These are phyloP conservation scores for Solea senegalensis DNA, from an alignment of 2,113 vertebrate genomes.

Conservation along the genomic window DNA sequence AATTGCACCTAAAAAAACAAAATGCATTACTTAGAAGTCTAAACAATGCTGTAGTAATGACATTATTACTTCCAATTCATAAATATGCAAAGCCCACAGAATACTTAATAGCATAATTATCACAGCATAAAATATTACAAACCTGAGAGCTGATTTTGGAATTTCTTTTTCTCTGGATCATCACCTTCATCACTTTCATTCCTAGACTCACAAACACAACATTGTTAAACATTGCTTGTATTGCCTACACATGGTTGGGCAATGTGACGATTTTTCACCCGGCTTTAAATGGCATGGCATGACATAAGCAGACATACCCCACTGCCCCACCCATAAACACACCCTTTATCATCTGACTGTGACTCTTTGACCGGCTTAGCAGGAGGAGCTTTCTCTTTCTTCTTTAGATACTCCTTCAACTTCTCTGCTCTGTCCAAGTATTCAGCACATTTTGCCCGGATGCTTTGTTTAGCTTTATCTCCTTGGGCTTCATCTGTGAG, in stretches of 20 bases:
- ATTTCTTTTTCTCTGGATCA: slow-evolving; percentile 96
- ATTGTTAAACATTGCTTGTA: not conserved
- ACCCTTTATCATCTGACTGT: slow-evolving; percentile 95
- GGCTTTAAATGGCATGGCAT: slow-evolving; percentile 19
- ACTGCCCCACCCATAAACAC: slow-evolving; percentile 58
- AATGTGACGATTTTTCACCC: slow-evolving; percentile 2
- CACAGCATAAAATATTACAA: slow-evolving; percentile 12
- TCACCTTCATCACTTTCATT: slow-evolving; percentile 97
- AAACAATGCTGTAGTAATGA: not conserved
- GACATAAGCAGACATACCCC: not conserved
- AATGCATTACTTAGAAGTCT: not conserved
- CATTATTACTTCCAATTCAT: not conserved
- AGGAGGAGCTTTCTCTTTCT: slow-evolving; percentile 86
- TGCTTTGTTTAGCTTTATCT: slow-evolving; percentile 94
- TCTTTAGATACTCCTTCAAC: slow-evolving; percentile 95
- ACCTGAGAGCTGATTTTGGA: slow-evolving; percentile 98
- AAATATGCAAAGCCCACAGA: not conserved
- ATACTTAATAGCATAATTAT: not conserved
- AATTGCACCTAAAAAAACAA: slow-evolving; percentile 87
- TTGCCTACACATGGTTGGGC: not conserved
- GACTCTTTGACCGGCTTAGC: slow-evolving; percentile 93
- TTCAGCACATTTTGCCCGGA: slow-evolving; percentile 90
- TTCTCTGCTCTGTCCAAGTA: slow-evolving; percentile 97
- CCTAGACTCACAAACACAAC: slow-evolving; percentile 75
- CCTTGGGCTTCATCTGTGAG: slow-evolving; percentile 93